Conservation (phyloP, 2,888 invertebrate species). For the Oscheius sp. region DNA sequence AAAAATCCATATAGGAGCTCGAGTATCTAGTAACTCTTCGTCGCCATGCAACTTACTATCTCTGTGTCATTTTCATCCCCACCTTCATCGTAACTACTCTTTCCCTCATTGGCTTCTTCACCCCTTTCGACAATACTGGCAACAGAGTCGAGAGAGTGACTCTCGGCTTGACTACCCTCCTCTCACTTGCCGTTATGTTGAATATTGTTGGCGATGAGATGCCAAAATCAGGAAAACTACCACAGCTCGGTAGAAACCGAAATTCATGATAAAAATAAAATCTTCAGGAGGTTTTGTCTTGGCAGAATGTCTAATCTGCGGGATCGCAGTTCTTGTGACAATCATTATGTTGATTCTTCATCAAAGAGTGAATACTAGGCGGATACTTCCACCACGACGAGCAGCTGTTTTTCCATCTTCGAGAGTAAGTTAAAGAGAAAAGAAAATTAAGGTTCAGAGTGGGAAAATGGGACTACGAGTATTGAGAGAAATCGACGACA, state of each 20-base stretch:
- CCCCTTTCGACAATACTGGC: constrained; percentile 29
- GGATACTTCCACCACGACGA: constrained; percentile 4
- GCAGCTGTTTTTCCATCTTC: not conserved
- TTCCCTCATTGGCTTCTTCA: constrained; percentile 26
- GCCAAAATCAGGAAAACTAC: constrained; percentile 28
- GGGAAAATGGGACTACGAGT: constrained; percentile 1
- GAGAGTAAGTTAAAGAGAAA: not conserved
- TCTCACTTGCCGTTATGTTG: constrained; percentile 32
- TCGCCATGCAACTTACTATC: constrained; percentile 27
- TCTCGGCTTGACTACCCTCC: constrained; percentile 31
- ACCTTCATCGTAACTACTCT: constrained; percentile 33
- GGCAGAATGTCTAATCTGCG: constrained; percentile 28
- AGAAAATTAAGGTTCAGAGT: not conserved
- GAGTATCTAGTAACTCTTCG: constrained; percentile 20
- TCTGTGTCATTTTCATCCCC: constrained; percentile 31
- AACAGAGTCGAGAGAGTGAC: constrained; percentile 28
- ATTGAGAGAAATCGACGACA: not conserved
- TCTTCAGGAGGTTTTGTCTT: constrained; percentile 17
- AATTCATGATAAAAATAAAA: not conserved
- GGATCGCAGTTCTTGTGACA: constrained; percentile 19
- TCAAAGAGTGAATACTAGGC: constrained; percentile 26
- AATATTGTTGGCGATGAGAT: constrained; percentile 32
- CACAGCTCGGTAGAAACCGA: constrained; percentile 14
- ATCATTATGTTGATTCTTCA: constrained; percentile 22
- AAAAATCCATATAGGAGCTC: not conserved